These are phyloP conservation scores for Synanceia verrucosa DNA, from an alignment of 2,797 vertebrate genomes.

Conservation along the genomic window DNA sequence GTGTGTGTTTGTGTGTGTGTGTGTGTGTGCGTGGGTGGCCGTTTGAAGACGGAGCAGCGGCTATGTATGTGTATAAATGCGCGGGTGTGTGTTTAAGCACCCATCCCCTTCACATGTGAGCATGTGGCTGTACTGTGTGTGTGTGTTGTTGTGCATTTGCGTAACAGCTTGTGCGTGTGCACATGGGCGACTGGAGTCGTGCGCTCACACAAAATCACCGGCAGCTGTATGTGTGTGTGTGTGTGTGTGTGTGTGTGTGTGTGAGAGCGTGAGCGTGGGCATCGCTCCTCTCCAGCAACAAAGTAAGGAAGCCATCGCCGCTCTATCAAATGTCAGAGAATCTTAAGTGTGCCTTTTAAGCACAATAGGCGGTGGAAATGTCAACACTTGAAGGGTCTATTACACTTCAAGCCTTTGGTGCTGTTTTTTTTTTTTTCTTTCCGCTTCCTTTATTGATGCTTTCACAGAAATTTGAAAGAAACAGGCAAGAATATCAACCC, in stretches of 20 bases:
- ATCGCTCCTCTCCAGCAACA: slow-evolving; percentile 63
- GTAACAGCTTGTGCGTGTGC: not conserved
- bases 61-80: not conserved
- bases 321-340: slow-evolving; percentile 79
- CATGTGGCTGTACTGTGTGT: slow-evolving; percentile 1
- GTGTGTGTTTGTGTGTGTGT: slow-evolving; percentile 38
- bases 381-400: slow-evolving; percentile 80
- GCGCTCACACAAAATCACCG: slow-evolving; percentile 42
- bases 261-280: slow-evolving; percentile 48
- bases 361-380: slow-evolving; percentile 81
- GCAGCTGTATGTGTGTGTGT: slow-evolving; percentile 51
- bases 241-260: slow-evolving; percentile 46
- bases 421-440: slow-evolving; percentile 24
- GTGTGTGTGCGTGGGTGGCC: slow-evolving; percentile 42
- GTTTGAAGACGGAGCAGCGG: slow-evolving; percentile 37
- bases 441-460: slow-evolving; percentile 61
- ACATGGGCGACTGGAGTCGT: slow-evolving; percentile 40
- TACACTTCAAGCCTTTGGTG: slow-evolving; percentile 73
- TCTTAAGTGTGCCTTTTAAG: slow-evolving; percentile 81
- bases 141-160: too few relatives aligned
- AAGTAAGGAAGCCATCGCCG: slow-evolving; percentile 67
- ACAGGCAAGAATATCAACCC: slow-evolving; percentile 54
- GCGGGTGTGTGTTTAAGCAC: slow-evolving; percentile 30
- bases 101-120: not conserved
- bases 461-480: slow-evolving; percentile 60